Evolutionary conservation across 2,888 invertebrate genomes (phyloP).

Genomic region (Stenolophus ochropezus): DNA sequence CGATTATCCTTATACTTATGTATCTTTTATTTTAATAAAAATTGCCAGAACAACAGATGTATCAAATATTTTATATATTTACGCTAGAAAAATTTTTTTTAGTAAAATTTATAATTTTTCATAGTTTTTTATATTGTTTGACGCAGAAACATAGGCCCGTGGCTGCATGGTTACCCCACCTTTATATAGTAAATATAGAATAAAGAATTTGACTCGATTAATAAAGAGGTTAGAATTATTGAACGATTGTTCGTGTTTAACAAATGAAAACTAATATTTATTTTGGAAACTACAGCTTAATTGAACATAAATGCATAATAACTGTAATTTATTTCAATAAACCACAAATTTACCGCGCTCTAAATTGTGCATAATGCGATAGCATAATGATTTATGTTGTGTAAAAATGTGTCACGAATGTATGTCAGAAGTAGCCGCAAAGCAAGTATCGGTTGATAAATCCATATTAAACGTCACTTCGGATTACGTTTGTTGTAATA

Average conservation of each 20-base stretch:
- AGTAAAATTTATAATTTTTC: too few species aligned
- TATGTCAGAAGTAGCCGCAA: not conserved
- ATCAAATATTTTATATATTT: too few species aligned
- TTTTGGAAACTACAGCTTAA: not conserved
- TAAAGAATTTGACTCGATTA: not conserved
- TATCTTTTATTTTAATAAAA: too few species aligned
- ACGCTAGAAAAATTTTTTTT: too few species aligned
- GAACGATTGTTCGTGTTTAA: not conserved
- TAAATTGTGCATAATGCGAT: not conserved
- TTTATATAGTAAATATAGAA: too few species aligned
- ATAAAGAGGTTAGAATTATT: not conserved
- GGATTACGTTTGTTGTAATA: not conserved
- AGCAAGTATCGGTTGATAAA: not conserved
- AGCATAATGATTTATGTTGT: not conserved
- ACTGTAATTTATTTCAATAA: not conserved
- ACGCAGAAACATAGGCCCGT: too few species aligned
- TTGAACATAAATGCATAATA: not conserved
- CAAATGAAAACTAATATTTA: not conserved
- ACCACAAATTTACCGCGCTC: not conserved
- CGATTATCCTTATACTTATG: too few species aligned
- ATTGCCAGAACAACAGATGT: too few species aligned
- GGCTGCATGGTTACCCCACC: too few species aligned
- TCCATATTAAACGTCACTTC: slow-evolving; percentile 17
- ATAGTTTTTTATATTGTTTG: too few species aligned
- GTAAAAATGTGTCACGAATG: not conserved